A percentile compares a stretch with the other conserved stretches of the same genome.
Evolutionary conservation across 2,888 invertebrate genomes (phyloP).

Genomic region (Tromatobia lineatoria): DNA sequence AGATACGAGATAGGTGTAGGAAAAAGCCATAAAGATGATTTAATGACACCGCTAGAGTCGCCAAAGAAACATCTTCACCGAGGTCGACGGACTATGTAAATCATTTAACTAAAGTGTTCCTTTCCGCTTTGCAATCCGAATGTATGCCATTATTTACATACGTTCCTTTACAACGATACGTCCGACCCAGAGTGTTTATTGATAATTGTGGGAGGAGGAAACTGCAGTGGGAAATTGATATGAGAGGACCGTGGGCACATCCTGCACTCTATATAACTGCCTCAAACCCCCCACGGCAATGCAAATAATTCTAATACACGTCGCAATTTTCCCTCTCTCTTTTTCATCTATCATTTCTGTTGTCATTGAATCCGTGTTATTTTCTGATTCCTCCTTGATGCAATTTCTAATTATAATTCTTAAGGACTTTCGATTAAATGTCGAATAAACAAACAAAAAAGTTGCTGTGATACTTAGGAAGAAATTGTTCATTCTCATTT

Average conservation of each 20-base stretch:
- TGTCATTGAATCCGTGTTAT: too few relatives aligned
- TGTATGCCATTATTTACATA: neutral
- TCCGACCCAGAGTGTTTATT: slow-evolving; percentile 52
- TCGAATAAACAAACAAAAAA: too few relatives aligned
- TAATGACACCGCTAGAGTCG: too few relatives aligned
- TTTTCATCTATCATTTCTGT: neutral
- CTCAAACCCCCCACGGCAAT: neutral
- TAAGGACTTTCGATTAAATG: too few relatives aligned
- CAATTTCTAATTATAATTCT: too few relatives aligned
- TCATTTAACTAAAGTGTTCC: neutral
- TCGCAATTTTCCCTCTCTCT: neutral
- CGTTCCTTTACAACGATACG: neutral
- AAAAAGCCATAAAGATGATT: too few relatives aligned
- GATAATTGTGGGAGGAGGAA: slow-evolving; percentile 54
- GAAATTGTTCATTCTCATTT: too few relatives aligned
- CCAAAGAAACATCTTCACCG: neutral
- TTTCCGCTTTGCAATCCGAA: neutral
- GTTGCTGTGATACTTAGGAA: too few relatives aligned
- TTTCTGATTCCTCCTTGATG: too few relatives aligned
- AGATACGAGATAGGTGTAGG: too few relatives aligned
- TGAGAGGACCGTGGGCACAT: slow-evolving; percentile 40
- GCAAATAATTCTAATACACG: neutral
- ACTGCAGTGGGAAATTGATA: slow-evolving; percentile 49
- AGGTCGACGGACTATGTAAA: neutral
- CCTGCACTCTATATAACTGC: slow-evolving; percentile 1